Percentiles rank a stretch among this genome's conserved stretches.
Conservation (phyloP, 2,888 invertebrate species). For the Euspilapteryx auroguttella region DNA sequence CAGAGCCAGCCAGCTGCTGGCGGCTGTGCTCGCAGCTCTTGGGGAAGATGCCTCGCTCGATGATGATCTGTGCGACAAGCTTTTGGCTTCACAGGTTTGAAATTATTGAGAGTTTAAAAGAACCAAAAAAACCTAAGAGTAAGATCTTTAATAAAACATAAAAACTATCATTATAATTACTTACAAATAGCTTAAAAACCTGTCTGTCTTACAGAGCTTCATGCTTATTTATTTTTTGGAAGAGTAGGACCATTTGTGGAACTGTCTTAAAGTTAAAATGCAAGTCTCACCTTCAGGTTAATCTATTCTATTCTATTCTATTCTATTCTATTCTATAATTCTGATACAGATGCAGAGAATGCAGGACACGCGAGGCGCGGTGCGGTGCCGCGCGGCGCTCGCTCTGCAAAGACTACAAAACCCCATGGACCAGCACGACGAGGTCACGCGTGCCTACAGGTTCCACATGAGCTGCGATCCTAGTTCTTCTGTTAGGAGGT, state of each 20-base stretch:
- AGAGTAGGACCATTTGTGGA: too few relatives aligned
- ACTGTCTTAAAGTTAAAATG: too few relatives aligned
- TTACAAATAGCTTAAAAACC: too few relatives aligned
- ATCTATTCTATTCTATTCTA: too few relatives aligned
- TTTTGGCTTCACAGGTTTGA: constrained; percentile 67
- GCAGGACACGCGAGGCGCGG: constrained; percentile 73
- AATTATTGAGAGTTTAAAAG: too few relatives aligned
- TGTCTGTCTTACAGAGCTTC: too few relatives aligned
- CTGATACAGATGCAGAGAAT: constrained; percentile 47
- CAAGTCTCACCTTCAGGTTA: too few relatives aligned
- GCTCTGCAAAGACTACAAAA: constrained; percentile 82
- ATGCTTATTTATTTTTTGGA: too few relatives aligned
- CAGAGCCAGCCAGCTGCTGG: constrained; percentile 77
- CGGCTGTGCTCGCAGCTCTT: constrained; percentile 71
- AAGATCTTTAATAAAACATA: too few relatives aligned
- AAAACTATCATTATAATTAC: too few relatives aligned
- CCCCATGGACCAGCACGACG: constrained; percentile 73
- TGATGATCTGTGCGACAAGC: constrained; percentile 72
- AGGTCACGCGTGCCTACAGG: constrained; percentile 71
- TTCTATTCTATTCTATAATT: too few relatives aligned
- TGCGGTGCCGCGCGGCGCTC: constrained; percentile 77
- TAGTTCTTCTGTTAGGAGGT: constrained; percentile 70
- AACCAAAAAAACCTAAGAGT: background rate
- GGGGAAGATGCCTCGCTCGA: constrained; percentile 77
- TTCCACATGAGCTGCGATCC: constrained; percentile 76